Base-by-base conservation (phyloP, 2,113 vertebrate species). In the Romanogobio albipinnatus region DNA sequence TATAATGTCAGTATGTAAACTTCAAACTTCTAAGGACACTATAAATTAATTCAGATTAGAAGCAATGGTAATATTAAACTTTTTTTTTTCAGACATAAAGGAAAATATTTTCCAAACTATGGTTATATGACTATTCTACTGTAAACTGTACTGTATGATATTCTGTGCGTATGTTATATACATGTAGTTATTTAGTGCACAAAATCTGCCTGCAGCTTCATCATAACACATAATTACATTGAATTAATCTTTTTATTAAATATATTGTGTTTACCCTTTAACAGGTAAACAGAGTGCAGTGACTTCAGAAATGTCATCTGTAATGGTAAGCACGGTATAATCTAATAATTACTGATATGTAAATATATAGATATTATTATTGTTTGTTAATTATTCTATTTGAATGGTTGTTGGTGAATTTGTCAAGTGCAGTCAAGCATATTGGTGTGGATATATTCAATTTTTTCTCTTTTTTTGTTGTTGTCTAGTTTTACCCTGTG, bases 401-500 rank as follows among this genome's bases (percentile, higher is more conserved):
- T 22, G 1, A 70, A 9, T 43, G 19, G 68, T 43, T 43, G 36
- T 22, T 71, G 9, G 24, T 76, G 22, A 29, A 17, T 49, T 9
- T 26, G n/a, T 9, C 19, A 33, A 29, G 7, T 15, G 1, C 7
- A 17, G 15, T 33, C 26, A 36, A 36, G 1, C 6, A 1, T 33
- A 64, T 66, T 66, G 64, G 15, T 68, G 3, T 75, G 5, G 1
- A 75, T 51, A n/a, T 24, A 10, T 43, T 59, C 8, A 3, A 17
- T 29, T 62, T 36, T 36, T 36, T 36, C 36, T 14, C 59, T 19
- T 62, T 3, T 49, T 14, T 56, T 24, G 29, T 29, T 29, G 29
- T 29, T 29, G 22, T 83, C 10, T 66, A 86, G 73, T 83, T 78
- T 73, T 77, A 81, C 33, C 15, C 80, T 26, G 29, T 79, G 49